These are phyloP conservation scores for Agonopterix subpropinquella DNA, from an alignment of 2,888 invertebrate genomes.

Conservation along the genomic window DNA sequence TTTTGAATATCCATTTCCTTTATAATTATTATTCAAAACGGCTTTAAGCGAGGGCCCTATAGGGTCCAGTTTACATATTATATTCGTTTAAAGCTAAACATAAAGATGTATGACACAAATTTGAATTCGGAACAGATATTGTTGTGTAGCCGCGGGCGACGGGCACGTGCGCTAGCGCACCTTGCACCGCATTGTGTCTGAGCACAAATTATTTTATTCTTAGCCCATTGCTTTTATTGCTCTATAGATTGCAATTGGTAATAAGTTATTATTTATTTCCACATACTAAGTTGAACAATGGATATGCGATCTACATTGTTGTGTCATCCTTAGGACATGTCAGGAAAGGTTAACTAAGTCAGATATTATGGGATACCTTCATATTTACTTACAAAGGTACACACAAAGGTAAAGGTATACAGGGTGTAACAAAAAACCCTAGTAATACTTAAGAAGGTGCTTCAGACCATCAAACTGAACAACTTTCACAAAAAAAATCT, in stretches of 20 bases:
- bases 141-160: constrained; percentile 56
- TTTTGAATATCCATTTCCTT: constrained; percentile 72
- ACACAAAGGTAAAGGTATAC: constrained; percentile 1
- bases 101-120: constrained; percentile 72
- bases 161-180: constrained; percentile 71
- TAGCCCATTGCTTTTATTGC: constrained; percentile 2
- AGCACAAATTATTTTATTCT: constrained; percentile 9
- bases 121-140: constrained; percentile 67
- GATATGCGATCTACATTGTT: too few relatives aligned
- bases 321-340: too few relatives aligned
- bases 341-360: too few relatives aligned
- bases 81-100: constrained; percentile 39
- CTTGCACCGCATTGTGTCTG: constrained; percentile 41
- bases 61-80: constrained; percentile 59
- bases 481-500: too few relatives aligned
- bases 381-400: constrained; percentile 3
- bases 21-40: constrained; percentile 65
- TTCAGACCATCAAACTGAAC: too few relatives aligned
- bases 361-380: background rate
- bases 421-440: too few relatives aligned
- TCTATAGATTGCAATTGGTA: background rate
- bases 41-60: constrained; percentile 46
- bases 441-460: too few relatives aligned
- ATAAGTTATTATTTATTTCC: too few relatives aligned
- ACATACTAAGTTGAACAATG: too few relatives aligned